Evolutionary conservation across 1,140 invertebrate species (phyloP).

Genomic region (Drosophila sp.): DNA sequence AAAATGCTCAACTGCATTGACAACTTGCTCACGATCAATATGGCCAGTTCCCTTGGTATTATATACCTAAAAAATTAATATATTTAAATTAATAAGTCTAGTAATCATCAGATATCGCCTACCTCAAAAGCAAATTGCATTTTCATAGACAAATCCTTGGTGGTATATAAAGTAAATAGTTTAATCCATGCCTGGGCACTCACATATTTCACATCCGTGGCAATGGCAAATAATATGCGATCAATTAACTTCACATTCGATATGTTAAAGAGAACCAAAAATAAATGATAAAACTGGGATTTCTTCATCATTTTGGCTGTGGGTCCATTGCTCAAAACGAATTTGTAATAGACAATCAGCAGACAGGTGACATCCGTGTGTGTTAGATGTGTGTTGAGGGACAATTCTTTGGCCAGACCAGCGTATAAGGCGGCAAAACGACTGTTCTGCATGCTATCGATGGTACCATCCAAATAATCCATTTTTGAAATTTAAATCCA

Average conservation of each 20-base stretch:
- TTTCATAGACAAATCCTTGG: slow-evolving; percentile 31
- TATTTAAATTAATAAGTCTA: background rate
- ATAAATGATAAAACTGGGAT: slow-evolving; percentile 41
- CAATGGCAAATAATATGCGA: slow-evolving; percentile 35
- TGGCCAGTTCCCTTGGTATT: slow-evolving; percentile 47
- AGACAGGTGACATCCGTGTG: slow-evolving; percentile 41
- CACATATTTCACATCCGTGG: slow-evolving; percentile 32
- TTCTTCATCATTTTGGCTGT: slow-evolving; percentile 37
- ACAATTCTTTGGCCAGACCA: slow-evolving; percentile 35
- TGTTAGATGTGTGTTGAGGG: slow-evolving; percentile 21
- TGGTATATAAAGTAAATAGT: slow-evolving; percentile 38
- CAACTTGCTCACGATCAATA: slow-evolving; percentile 49
- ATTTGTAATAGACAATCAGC: slow-evolving; percentile 52
- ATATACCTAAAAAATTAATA: slow-evolving; percentile 41
- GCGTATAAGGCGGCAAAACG: slow-evolving; percentile 36
- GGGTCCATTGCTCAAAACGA: slow-evolving; percentile 41
- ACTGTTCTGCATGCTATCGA: slow-evolving; percentile 44
- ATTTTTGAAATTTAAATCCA: slow-evolving; percentile 24
- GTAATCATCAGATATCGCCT: background rate
- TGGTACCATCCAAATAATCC: slow-evolving; percentile 45
- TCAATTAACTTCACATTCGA: slow-evolving; percentile 37
- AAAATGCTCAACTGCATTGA: slow-evolving; percentile 40
- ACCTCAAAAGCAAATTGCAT: slow-evolving; percentile 54
- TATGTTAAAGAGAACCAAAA: slow-evolving; percentile 42
- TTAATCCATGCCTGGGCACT: slow-evolving; percentile 35